phyloP scores from a whole-genome alignment of 2,113 vertebrate genomes.

The Tursiops truncatus region DNA sequence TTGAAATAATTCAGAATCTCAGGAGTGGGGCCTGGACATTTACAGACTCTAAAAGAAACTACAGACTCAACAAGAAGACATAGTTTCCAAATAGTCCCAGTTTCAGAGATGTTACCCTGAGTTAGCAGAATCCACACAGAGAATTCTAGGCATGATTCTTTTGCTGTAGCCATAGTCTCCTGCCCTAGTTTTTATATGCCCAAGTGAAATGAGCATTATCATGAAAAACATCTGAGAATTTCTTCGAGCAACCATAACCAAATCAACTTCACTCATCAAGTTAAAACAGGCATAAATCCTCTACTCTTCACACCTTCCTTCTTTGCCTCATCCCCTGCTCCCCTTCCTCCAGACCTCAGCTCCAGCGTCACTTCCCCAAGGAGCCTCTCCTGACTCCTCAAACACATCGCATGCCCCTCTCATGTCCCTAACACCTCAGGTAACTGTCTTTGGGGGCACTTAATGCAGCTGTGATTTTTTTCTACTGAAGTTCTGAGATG shows the following conservation, averaged over 20 bases:
- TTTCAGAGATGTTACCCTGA: not conserved
- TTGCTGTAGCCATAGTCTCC: not conserved
- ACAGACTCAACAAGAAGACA: not conserved
- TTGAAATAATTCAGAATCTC: not conserved
- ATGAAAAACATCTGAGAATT: not conserved
- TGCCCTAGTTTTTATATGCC: not conserved
- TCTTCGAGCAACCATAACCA: not conserved
- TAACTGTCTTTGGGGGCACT: not conserved
- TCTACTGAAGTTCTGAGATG: not conserved
- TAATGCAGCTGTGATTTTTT: not conserved
- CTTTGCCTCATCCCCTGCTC: not conserved
- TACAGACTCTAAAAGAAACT: not conserved
- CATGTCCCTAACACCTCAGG: not conserved
- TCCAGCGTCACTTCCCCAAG: not conserved
- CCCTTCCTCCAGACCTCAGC: not conserved
- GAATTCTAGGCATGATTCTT: not conserved
- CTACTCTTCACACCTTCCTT: not conserved
- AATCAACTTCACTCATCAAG: not conserved
- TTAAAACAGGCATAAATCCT: not conserved
- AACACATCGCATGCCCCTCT: fast-evolving
- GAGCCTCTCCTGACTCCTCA: not conserved
- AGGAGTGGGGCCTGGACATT: fast-evolving
- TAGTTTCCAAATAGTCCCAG: not conserved
- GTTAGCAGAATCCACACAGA: not conserved
- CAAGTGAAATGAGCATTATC: not conserved